These are phyloP conservation scores for Oncorhynchus kisutch DNA, from an alignment of 2,113 vertebrate species.

Conservation along the genomic window DNA sequence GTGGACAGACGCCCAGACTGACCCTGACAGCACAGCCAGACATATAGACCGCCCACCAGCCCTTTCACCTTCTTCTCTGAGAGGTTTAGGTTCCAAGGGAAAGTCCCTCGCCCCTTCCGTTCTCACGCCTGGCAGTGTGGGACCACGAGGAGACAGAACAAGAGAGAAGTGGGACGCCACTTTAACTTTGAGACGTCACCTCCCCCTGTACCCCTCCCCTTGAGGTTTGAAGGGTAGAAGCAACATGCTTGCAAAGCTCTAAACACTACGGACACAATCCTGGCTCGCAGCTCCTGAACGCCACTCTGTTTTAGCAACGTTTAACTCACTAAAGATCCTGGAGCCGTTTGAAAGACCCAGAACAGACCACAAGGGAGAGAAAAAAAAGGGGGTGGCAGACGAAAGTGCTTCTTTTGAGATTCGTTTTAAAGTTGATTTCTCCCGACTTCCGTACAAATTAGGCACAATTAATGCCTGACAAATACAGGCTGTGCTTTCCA, in stretches of 20 bases:
- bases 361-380: constrained; percentile 27
- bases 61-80: constrained; percentile 60
- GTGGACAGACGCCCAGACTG: constrained; percentile 38
- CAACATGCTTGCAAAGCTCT: constrained; percentile 10
- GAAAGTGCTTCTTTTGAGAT: constrained; percentile 15
- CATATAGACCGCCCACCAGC: constrained; percentile 47
- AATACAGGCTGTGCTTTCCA: constrained; percentile 26
- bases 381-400: constrained; percentile 25
- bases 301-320: constrained; percentile 42
- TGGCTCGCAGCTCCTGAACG: constrained; percentile 39
- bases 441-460: constrained; percentile 58
- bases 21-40: constrained; percentile 51
- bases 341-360: constrained; percentile 26
- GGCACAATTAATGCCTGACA: constrained; percentile 49
- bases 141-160: constrained; percentile 29
- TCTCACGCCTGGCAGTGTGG: constrained; percentile 50
- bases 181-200: constrained; percentile 14
- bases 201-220: constrained; percentile 1
- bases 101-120: constrained; percentile 60
- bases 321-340: constrained; percentile 34
- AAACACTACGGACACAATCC: constrained; percentile 34
- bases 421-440: constrained; percentile 40
- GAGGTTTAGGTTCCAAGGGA: constrained; percentile 70
- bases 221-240: neutral
- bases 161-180: constrained; percentile 13